phyloP scores from a whole-genome alignment of 2,888 invertebrate species.

The Caenorhabditis virilis region DNA sequence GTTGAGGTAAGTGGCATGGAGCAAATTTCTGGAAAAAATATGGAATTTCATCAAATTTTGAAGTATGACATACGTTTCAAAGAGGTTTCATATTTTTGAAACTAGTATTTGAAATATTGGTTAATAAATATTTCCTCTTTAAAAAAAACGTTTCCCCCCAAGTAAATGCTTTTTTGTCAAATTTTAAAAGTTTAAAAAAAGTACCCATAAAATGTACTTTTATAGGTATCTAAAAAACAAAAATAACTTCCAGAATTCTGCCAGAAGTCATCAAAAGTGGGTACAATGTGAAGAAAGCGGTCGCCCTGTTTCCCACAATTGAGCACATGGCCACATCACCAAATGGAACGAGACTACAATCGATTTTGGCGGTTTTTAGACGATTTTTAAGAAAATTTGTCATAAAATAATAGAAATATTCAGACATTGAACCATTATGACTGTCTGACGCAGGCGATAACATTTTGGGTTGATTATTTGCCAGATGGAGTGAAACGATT shows the following conservation, averaged over 20 bases:
- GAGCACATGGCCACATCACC: constrained; percentile 61
- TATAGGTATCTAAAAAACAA: too few species aligned
- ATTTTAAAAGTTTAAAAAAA: neutral
- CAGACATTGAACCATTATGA: constrained; percentile 52
- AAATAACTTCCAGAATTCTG: constrained; percentile 49
- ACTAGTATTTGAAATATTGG: too few species aligned
- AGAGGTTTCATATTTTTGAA: too few species aligned
- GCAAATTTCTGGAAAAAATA: neutral
- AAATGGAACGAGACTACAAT: constrained; percentile 50
- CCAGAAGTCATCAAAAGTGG: constrained; percentile 45
- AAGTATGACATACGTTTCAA: too few species aligned
- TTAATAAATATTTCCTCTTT: too few species aligned
- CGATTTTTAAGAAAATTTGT: neutral
- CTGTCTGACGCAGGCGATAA: constrained; percentile 48
- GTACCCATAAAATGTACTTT: too few species aligned
- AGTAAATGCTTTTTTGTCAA: too few species aligned
- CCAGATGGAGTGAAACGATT: constrained; percentile 45
- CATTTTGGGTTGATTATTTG: constrained; percentile 52
- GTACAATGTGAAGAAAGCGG: constrained; percentile 44
- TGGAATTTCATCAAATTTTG: too few species aligned
- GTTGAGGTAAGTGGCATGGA: constrained; percentile 21
- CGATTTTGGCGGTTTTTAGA: constrained; percentile 1
- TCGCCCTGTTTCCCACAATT: constrained; percentile 61
- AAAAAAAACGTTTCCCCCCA: too few species aligned
- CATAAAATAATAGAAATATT: constrained; percentile 7